These are phyloP conservation scores for Anthopleura xanthogrammica DNA, from an alignment of 92 coral and sea anemone genomes.

Conservation along the genomic window DNA sequence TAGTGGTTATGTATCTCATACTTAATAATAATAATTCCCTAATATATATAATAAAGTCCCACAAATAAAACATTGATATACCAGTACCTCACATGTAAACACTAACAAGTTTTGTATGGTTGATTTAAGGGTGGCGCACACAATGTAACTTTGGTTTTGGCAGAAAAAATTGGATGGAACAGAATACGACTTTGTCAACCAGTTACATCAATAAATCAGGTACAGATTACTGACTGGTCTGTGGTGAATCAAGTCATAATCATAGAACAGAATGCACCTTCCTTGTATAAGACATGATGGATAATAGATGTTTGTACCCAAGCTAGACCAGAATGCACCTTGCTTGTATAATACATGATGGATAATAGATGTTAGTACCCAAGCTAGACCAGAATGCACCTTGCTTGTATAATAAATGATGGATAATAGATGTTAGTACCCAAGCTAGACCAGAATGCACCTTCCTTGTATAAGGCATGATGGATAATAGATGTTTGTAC, in stretches of 20 bases:
- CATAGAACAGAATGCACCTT: too few relatives aligned
- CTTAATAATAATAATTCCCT: too few relatives aligned
- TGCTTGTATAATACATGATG: background rate
- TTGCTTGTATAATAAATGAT: background rate
- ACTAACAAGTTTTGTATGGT: background rate
- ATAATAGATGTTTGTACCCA: background rate
- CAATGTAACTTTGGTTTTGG: conserved; percentile 56
- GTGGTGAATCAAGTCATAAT: background rate
- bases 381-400: too few relatives aligned
- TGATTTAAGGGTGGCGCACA: conserved; percentile 79
- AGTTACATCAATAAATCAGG: conserved; percentile 78
- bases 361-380: background rate
- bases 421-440: background rate
- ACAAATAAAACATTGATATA: too few relatives aligned
- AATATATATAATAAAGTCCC: too few relatives aligned
- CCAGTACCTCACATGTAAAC: background rate
- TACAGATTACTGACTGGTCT: conserved; percentile 1
- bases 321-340: too few relatives aligned
- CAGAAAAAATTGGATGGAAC: conserved; percentile 66
- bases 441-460: too few relatives aligned
- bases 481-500: background rate
- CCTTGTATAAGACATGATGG: background rate
- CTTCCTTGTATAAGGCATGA: too few relatives aligned
- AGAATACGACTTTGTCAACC: conserved; percentile 76
- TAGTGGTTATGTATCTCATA: too few relatives aligned